Percentiles rank a stretch among this genome's conserved stretches.
Conservation (phyloP, 2,113 vertebrate genomes). For the Stomatorhinus ivindoensis region DNA sequence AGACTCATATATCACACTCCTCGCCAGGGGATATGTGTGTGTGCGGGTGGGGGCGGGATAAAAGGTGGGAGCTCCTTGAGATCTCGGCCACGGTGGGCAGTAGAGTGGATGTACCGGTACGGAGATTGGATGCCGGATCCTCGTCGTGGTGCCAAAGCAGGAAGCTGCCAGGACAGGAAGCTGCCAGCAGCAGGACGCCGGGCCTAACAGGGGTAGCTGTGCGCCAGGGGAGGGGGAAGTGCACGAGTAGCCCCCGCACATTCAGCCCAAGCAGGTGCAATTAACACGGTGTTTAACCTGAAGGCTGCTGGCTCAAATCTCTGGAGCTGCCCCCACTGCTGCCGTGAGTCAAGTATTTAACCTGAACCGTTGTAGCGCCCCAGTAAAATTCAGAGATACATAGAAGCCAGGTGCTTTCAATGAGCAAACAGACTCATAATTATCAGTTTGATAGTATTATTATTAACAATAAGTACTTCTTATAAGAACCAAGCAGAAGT, state of each 20-base stretch:
- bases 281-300: constrained; percentile 6
- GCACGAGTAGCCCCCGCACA: not conserved
- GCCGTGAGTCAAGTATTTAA: not conserved
- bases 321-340: not conserved
- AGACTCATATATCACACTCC: not conserved
- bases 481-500: not conserved
- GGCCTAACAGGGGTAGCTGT: not conserved
- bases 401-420: not conserved
- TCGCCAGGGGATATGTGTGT: not conserved
- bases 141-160: not conserved
- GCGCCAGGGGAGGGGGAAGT: not conserved
- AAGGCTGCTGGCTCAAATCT: not conserved
- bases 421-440: not conserved
- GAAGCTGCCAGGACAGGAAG: not conserved
- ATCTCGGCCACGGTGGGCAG: not conserved
- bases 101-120: not conserved
- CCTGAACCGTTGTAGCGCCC: not conserved
- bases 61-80: not conserved
- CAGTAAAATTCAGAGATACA: not conserved
- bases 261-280: not conserved
- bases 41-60: not conserved
- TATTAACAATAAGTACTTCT: not conserved
- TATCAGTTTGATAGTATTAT: not conserved
- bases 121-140: not conserved
- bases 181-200: not conserved